These are phyloP conservation scores for Acrocephalus scirpaceus DNA, from an alignment of 2,797 vertebrate species.

Conservation along the genomic window DNA sequence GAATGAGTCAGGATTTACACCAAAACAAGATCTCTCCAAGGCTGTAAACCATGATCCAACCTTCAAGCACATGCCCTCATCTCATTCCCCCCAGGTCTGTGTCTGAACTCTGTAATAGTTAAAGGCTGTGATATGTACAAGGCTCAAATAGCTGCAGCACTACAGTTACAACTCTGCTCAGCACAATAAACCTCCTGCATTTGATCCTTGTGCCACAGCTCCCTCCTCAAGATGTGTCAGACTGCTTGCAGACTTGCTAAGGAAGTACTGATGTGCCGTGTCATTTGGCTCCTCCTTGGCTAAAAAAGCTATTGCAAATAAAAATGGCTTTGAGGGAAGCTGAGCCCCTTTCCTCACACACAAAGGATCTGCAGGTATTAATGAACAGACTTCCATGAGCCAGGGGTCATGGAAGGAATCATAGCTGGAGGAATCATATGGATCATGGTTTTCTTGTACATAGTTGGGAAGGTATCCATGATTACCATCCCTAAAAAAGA, in stretches of 20 bases:
- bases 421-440: not conserved
- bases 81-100: not conserved
- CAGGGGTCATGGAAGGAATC: not conserved
- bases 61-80: not conserved
- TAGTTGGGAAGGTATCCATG: not conserved
- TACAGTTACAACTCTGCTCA: not conserved
- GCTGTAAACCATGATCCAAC: not conserved
- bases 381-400: not conserved
- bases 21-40: not conserved
- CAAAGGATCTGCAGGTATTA: fast-evolving
- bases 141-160: not conserved
- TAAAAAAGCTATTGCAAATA: not conserved
- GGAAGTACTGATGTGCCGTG: not conserved
- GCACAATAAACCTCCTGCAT: not conserved
- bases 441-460: not conserved
- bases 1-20: not conserved
- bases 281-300: not conserved
- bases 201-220: not conserved
- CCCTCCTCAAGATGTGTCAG: not conserved
- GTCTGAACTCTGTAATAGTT: not conserved
- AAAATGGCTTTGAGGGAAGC: not conserved
- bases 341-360: not conserved
- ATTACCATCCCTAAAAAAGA: not conserved
- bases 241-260: not conserved
- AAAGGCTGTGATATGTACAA: not conserved